Evolutionary conservation across 2,888 invertebrate genomes (phyloP), one percentile per base, ranked within the genome.

Genomic region (Griposia aprilina): DNA sequence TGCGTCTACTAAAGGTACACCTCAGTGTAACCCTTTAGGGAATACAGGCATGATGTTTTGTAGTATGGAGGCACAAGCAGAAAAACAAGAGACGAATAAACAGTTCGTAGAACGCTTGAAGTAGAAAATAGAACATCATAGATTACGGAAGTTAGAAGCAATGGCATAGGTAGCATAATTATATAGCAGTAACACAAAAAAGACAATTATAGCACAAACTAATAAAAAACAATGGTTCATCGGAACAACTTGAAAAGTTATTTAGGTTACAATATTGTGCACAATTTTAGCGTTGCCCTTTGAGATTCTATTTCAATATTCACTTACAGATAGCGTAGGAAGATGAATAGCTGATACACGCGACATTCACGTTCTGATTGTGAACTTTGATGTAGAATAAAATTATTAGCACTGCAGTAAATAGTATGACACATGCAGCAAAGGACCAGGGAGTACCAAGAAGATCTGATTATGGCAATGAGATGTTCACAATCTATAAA

Each of bases 261-360:
- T 60, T n/a, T 3, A 41, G 20, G 7, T 55, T 23, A 20, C 15
- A 15, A 36, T 52, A 59, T 36, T 65, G 36, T 66, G 45, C n/a
- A 69, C 48, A 30, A 52, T 52, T 78, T 63, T 59, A 57, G 8
- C 41, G 57, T 63, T 50, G 59, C 41, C 48, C 67, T 68, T 68
- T 78, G 45, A 59, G 23, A 45, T 45, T 83, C 30, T 57, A 72
- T 78, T 78, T 68, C 67, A 71, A 71, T 81, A 83, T 69, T 65
- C 36, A 69, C 57, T 71, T n/a, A 50, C 13, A 57, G 36, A 72
- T 68, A 59, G 71, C 59, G 81, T 78, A 36, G 68, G 71, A 68
- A 69, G 77, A 52, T 52, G 41, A 57, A 52, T 65, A 52, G 17
- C 50, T 57, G 60, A 83, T 72, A 78, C 20, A 59, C 50, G 59